Conservation (phyloP, 2,888 invertebrate species). For the Toxonevra muliebris region DNA sequence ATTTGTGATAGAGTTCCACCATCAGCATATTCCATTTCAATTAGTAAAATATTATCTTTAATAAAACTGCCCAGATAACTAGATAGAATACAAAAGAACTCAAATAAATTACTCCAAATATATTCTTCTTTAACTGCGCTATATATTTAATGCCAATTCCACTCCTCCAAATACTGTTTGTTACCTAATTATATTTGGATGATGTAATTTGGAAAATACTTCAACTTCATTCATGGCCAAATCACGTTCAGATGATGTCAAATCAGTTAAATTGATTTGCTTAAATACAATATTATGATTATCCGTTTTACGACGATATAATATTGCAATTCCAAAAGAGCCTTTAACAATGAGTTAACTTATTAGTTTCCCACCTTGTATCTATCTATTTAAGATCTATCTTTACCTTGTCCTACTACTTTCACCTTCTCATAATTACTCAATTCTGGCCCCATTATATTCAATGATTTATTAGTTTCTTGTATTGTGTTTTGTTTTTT, state of each 20-base stretch:
- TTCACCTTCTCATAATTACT: conserved; percentile 61
- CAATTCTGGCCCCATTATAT: conserved; percentile 54
- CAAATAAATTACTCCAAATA: conserved; percentile 4
- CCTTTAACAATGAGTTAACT: conserved; percentile 56
- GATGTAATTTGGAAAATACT: conserved; percentile 75
- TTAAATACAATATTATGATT: conserved; percentile 76
- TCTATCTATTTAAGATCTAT: neutral
- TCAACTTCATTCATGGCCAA: conserved; percentile 76
- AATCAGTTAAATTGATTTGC: conserved; percentile 76
- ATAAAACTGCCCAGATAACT: conserved; percentile 79
- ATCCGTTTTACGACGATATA: conserved; percentile 73
- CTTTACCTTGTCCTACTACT: conserved; percentile 60
- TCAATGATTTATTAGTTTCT: conserved; percentile 33
- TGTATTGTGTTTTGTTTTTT: conserved; percentile 9
- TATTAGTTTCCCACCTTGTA: neutral
- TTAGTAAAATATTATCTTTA: conserved; percentile 74
- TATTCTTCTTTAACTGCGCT: neutral
- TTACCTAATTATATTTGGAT: conserved; percentile 76
- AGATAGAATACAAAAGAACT: conserved; percentile 67
- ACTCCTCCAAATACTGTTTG: neutral
- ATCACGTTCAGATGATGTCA: conserved; percentile 73
- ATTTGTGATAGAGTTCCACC: conserved; percentile 76
- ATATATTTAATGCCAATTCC: neutral
- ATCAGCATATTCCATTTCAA: conserved; percentile 84
- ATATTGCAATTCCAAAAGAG: conserved; percentile 76